Conservation (phyloP, 2,797 vertebrate species). For the Loriculus beryllinus region DNA sequence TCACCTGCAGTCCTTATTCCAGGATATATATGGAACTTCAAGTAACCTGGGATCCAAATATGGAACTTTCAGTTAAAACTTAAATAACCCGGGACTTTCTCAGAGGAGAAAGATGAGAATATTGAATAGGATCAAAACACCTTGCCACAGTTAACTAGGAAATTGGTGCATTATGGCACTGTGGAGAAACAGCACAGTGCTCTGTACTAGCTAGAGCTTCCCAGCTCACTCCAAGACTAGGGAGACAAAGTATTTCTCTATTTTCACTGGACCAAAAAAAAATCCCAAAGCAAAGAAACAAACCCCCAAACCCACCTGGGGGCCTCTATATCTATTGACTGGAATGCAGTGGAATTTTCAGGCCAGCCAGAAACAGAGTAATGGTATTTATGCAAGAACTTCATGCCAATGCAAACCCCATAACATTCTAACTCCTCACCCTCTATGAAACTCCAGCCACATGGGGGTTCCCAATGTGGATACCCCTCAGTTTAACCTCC, state of each 20-base stretch:
- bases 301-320: neutral
- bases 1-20: neutral
- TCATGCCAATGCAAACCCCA: neutral
- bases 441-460: neutral
- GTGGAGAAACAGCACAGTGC: neutral
- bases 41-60: neutral
- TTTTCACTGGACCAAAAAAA: neutral
- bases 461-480: neutral
- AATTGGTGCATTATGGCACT: neutral
- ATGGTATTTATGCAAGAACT: neutral
- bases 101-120: neutral
- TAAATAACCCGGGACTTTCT: neutral
- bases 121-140: neutral
- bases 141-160: neutral
- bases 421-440: neutral
- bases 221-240: neutral
- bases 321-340: neutral
- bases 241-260: neutral
- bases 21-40: rapidly evolving
- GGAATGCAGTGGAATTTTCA: neutral
- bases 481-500: neutral
- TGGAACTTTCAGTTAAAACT: neutral
- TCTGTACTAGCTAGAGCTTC: neutral
- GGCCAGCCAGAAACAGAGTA: neutral
- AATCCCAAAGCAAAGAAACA: neutral